These are phyloP conservation scores for Furcula furcula DNA, from an alignment of 2,888 invertebrate genomes.

Conservation along the genomic window DNA sequence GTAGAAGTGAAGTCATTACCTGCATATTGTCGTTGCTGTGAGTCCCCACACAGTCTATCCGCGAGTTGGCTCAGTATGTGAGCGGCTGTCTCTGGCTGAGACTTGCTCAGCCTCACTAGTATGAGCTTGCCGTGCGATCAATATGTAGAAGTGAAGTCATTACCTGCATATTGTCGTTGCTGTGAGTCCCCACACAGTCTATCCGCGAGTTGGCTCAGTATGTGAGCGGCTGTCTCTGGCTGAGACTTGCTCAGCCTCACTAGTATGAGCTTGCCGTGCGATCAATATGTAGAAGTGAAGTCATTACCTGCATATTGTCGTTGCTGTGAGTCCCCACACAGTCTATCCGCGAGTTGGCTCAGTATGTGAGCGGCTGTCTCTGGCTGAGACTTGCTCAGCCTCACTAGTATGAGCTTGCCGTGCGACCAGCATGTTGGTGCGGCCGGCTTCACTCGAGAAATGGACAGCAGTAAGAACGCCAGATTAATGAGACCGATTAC, in stretches of 20 bases:
- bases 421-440: conserved; percentile 54
- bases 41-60: too few relatives aligned
- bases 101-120: too few relatives aligned
- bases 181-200: too few relatives aligned
- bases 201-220: not conserved
- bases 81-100: too few relatives aligned
- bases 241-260: too few relatives aligned
- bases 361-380: conserved; percentile 58
- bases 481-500: conserved; percentile 63
- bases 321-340: conserved; percentile 44
- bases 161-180: too few relatives aligned
- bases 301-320: conserved; percentile 63
- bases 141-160: too few relatives aligned
- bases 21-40: too few relatives aligned
- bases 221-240: not conserved
- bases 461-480: conserved; percentile 54
- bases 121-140: too few relatives aligned
- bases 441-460: conserved; percentile 37
- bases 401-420: conserved; percentile 59
- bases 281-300: not conserved
- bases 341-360: conserved; percentile 49
- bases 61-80: too few relatives aligned
- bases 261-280: too few relatives aligned
- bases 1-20: too few relatives aligned
- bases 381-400: conserved; percentile 59